Conservation (phyloP, 1,140 invertebrate species). For the Anastrepha obliqua region DNA sequence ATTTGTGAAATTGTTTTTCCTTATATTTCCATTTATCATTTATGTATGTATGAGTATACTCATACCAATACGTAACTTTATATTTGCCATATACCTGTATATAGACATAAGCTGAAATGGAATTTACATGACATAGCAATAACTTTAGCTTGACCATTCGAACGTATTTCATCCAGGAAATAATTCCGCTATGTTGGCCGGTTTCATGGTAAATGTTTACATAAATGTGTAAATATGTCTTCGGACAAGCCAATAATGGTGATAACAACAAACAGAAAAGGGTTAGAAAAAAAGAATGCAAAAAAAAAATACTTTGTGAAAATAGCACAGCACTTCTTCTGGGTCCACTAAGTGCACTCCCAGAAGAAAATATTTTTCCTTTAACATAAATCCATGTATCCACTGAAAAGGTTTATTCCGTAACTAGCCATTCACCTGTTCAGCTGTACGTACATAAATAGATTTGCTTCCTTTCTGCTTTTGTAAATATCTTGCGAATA, state of each 20-base stretch:
- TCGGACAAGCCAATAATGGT: neutral
- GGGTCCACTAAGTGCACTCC: neutral
- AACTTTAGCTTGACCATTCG: neutral
- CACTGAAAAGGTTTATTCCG: no score
- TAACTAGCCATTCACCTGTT: no score
- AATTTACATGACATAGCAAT: neutral
- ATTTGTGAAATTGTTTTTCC: no score
- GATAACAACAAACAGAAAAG: neutral
- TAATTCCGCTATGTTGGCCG: no score
- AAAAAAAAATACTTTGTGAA: neutral
- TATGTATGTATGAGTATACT: no score
- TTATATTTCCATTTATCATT: no score
- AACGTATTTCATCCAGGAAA: neutral
- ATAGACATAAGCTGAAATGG: neutral
- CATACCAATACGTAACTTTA: no score
- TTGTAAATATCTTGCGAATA: neutral
- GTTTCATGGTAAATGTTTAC: no score
- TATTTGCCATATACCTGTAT: neutral
- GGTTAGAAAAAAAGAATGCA: neutral
- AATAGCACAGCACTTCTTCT: neutral
- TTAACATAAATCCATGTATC: no score
- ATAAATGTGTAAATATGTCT: neutral
- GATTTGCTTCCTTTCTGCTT: no score
- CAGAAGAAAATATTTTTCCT: neutral
- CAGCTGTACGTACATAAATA: no score